These are phyloP conservation scores for Lampris incognitus DNA, from an alignment of 2,113 vertebrate genomes.

Conservation along the genomic window DNA sequence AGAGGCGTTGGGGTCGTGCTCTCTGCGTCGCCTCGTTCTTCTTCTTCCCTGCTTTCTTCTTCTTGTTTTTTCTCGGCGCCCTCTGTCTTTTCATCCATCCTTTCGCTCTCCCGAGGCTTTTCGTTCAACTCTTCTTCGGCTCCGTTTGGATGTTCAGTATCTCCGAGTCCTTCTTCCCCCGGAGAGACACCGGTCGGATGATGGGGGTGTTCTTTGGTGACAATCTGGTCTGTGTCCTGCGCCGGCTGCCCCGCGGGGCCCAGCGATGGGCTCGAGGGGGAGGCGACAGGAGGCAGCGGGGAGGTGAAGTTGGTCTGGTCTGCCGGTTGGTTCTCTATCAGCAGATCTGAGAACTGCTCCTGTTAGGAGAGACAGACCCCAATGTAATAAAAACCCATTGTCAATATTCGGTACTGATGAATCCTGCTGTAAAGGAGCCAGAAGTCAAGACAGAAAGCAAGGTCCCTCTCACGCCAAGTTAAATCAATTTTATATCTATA, in stretches of 20 bases:
- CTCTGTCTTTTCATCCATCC: slow-evolving; percentile 8
- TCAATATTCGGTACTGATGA: neutral
- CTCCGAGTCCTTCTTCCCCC: slow-evolving; percentile 49
- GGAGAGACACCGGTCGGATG: slow-evolving; percentile 54
- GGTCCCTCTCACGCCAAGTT: too few species aligned
- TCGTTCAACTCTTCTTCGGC: slow-evolving; percentile 7
- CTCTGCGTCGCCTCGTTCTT: neutral
- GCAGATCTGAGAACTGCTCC: slow-evolving; percentile 39
- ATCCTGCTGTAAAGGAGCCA: too few species aligned
- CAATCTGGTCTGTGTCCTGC: slow-evolving; percentile 10
- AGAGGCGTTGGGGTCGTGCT: neutral
- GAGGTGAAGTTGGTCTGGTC: slow-evolving; percentile 62
- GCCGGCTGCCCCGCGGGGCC: slow-evolving; percentile 28
- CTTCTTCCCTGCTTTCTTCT: neutral
- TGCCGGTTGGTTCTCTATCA: slow-evolving; percentile 7
- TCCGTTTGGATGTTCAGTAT: neutral
- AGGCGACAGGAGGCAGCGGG: slow-evolving; percentile 44
- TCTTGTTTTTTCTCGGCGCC: neutral
- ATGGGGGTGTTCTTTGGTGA: neutral
- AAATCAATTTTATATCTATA: too few species aligned
- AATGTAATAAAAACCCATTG: neutral
- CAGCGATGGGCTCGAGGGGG: slow-evolving; percentile 34
- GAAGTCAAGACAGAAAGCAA: too few species aligned
- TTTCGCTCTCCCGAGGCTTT: neutral
- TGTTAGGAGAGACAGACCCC: neutral